Evolutionary conservation across 2,797 vertebrate species (phyloP).

Genomic region (Tachyglossus aculeatus): DNA sequence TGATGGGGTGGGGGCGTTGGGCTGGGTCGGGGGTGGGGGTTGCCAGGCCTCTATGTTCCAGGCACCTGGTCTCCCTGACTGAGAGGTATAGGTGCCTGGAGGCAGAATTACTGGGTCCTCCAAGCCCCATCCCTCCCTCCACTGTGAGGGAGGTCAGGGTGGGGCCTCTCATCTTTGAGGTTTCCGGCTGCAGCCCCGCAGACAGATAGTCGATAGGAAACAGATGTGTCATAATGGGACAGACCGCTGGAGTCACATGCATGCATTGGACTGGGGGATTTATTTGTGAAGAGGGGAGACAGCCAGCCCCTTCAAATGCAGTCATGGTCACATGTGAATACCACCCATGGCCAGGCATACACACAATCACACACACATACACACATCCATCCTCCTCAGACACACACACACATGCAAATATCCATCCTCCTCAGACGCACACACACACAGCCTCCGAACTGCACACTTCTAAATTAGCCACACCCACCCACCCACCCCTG

Average conservation of each 20-base stretch:
- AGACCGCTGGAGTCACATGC: not conserved
- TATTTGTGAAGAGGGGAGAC: no score
- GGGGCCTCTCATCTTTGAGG: no score
- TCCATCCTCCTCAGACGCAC: not conserved
- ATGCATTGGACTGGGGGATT: not conserved
- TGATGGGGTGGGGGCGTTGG: no score
- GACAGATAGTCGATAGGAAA: no score
- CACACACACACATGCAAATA: not conserved
- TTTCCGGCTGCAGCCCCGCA: no score
- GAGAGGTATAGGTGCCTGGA: not conserved
- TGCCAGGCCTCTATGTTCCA: no score
- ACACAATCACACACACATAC: not conserved
- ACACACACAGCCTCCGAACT: fast-evolving
- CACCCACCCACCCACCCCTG: not conserved
- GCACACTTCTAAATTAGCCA: not conserved
- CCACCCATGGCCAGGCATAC: not conserved
- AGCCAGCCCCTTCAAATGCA: not conserved
- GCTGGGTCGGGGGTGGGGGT: no score
- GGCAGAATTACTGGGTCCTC: not conserved
- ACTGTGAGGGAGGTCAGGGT: no score
- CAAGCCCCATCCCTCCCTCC: no score
- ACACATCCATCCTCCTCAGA: not conserved
- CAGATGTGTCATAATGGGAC: not conserved
- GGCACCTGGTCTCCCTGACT: no score
- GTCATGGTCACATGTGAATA: not conserved